Conservation (phyloP, 2,797 vertebrate species). For the Chelidonichthys spinosus region DNA sequence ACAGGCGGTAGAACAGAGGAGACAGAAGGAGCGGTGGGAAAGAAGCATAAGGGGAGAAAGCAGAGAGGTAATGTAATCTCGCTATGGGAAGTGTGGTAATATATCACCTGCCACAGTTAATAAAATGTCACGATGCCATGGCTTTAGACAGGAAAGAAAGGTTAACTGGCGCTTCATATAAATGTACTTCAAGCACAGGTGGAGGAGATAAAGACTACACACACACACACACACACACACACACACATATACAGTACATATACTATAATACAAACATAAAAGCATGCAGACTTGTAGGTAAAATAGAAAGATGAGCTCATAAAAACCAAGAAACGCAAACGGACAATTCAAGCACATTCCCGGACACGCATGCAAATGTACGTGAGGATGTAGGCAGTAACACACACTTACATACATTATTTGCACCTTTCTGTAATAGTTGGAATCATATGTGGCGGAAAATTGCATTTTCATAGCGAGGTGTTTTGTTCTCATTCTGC, state of each 20-base stretch:
- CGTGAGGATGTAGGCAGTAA: slow-evolving; percentile 23
- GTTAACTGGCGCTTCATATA: slow-evolving; percentile 80
- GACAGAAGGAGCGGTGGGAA: slow-evolving; percentile 44
- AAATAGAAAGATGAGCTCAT: slow-evolving; percentile 45
- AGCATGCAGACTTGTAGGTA: slow-evolving; percentile 1
- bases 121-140: slow-evolving; percentile 74
- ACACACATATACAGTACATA: neutral
- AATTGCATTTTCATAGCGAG: slow-evolving; percentile 62
- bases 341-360: slow-evolving; percentile 17
- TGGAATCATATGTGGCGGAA: slow-evolving; percentile 59
- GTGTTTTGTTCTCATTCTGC: slow-evolving; percentile 7
- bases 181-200: slow-evolving; percentile 70
- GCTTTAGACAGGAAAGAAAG: slow-evolving; percentile 73
- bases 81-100: slow-evolving; percentile 76
- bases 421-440: slow-evolving; percentile 48
- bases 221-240: slow-evolving; percentile 31
- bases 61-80: slow-evolving; percentile 74
- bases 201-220: slow-evolving; percentile 58
- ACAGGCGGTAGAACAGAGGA: slow-evolving; percentile 17
- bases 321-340: slow-evolving; percentile 25
- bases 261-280: slow-evolving; percentile 14
- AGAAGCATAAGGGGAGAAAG: slow-evolving; percentile 46
- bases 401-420: slow-evolving; percentile 28
- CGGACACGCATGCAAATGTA: slow-evolving; percentile 41
- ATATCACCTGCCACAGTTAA: slow-evolving; percentile 82